Evolutionary conservation across 92 coral and sea anemone genomes (phyloP), one percentile per base, ranked within the genome.

Genomic region (Scolanthus callimorphus): DNA sequence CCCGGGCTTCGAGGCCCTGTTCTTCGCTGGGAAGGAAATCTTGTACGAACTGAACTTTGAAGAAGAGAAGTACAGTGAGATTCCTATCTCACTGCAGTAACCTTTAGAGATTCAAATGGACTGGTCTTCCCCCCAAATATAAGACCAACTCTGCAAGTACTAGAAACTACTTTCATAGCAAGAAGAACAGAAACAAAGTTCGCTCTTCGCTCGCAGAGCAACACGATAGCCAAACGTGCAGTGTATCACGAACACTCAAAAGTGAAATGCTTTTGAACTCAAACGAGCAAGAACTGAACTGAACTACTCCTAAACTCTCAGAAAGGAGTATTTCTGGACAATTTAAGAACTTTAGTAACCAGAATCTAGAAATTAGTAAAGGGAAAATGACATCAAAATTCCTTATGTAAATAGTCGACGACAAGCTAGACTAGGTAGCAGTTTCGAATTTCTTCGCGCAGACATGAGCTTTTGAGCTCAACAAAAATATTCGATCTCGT

Each of bases 191-290:
- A n/a, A 34, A 34, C 15, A 9, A 19, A 46, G 52, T 9, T 46
- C 52, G 52, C 22, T 46, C 23, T 11, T 46, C 23, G 52, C 52
- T 46, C 23, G 52, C 12, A 46, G 52, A 34, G 41, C 4, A 46
- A 19, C 52, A 46, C 22, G 52, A 46, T 6, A 46, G 52, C 52
- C 52, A 20, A 46, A 21, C 52, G 52, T 46, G 52, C 52, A 46
- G 22, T 10, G 4, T 11, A 9, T 46, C 52, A 46, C 23, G 52
- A 9, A 21, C 52, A n/a, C n/a, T n/a, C n/a, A n/a, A n/a, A n/a
- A n/a, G n/a, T n/a, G n/a, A n/a, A n/a, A n/a, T n/a, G n/a, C n/a
- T n/a, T n/a, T n/a, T n/a, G n/a, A n/a, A n/a, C n/a, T n/a, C n/a
- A n/a, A n/a, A n/a, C n/a, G n/a, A n/a, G n/a, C 43, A 34, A 15